Conservation (phyloP, 2,113 vertebrate species). For the Uria lomvia region DNA sequence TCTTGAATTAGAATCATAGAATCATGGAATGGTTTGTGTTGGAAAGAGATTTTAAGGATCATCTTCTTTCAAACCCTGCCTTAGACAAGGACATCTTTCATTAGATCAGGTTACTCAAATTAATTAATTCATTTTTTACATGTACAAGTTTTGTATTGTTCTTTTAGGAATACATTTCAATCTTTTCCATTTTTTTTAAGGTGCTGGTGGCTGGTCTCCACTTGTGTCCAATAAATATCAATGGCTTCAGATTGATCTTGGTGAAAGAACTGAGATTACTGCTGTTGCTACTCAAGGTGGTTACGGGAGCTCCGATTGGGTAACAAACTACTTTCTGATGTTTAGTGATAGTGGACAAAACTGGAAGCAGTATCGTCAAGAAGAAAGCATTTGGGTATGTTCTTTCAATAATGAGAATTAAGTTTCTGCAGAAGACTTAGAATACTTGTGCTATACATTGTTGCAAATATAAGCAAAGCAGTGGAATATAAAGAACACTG, state of each 20-base stretch:
- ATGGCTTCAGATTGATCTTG: constrained; percentile 91
- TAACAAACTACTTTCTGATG: constrained; percentile 87
- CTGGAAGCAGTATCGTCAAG: constrained; percentile 90
- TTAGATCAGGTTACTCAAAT: background rate
- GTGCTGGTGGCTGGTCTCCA: constrained; percentile 95
- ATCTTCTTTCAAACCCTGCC: background rate
- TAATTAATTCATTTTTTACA: background rate
- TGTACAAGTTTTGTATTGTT: background rate
- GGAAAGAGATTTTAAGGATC: background rate
- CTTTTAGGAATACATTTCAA: background rate
- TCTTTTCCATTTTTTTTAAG: constrained; percentile 65
- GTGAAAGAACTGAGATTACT: constrained; percentile 83
- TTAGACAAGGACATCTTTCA: background rate
- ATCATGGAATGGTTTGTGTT: background rate
- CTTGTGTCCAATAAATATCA: constrained; percentile 86
- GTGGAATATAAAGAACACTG: background rate
- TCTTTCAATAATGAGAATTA: background rate
- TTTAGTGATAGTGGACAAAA: constrained; percentile 90
- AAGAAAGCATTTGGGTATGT: constrained; percentile 90
- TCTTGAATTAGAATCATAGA: background rate
- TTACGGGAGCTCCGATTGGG: constrained; percentile 93
- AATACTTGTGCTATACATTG: background rate
- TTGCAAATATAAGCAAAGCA: background rate
- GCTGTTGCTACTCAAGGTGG: constrained; percentile 90
- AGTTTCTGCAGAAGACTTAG: background rate